A percentile compares a stretch with the other conserved stretches of the same genome.
Evolutionary conservation across 2,797 vertebrate species (phyloP).

Genomic region (Tarsius wallacei): DNA sequence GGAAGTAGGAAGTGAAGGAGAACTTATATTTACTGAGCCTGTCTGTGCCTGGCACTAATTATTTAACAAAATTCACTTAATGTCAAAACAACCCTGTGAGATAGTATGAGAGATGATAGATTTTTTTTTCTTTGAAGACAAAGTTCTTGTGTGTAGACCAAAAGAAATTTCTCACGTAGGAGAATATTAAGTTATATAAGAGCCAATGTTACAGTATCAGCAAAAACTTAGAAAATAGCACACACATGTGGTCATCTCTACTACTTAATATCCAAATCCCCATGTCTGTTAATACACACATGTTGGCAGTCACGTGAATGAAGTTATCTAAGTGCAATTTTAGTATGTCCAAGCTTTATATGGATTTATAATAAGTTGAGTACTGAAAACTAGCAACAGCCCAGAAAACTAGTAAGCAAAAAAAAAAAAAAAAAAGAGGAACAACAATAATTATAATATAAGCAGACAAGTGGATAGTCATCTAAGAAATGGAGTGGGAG

Average conservation of each 20-base stretch:
- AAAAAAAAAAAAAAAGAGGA: neutral
- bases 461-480: too few relatives aligned
- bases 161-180: neutral
- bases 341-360: neutral
- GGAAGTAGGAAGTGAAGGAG: neutral
- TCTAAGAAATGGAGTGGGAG: neutral
- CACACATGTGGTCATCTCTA: too few relatives aligned
- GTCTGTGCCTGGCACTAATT: neutral
- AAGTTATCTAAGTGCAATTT: neutral
- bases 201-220: neutral
- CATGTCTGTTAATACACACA: neutral
- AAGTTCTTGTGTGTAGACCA: neutral
- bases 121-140: neutral
- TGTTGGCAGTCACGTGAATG: neutral
- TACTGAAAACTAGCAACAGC: neutral
- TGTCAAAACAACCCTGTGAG: conserved; percentile 36
- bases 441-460: neutral
- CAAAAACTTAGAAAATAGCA: neutral
- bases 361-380: neutral
- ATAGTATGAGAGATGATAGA: neutral
- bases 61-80: conserved; percentile 29
- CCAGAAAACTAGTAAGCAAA: neutral
- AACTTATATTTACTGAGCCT: neutral
- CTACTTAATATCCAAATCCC: neutral
- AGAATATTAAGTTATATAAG: neutral